Evolutionary conservation across 2,888 invertebrate genomes (phyloP).

Genomic region (Orchesellides sinensis): DNA sequence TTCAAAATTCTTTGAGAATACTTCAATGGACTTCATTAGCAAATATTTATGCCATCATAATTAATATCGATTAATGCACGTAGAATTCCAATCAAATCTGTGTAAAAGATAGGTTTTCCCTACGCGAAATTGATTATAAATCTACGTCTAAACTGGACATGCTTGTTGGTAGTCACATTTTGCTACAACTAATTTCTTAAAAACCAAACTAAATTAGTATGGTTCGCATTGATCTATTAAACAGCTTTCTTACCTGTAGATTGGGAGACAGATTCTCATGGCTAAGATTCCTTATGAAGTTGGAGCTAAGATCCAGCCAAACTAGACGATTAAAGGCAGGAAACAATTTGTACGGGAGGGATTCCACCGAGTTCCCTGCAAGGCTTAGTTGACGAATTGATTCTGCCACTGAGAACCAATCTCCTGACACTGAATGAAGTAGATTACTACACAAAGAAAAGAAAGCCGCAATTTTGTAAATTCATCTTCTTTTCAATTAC

Average conservation of each 20-base stretch:
- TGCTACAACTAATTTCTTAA: no score
- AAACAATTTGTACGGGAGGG: constrained; percentile 72
- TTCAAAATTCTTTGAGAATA: no score
- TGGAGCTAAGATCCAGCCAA: constrained; percentile 74
- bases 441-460: constrained; percentile 68
- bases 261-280: constrained; percentile 71
- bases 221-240: no score
- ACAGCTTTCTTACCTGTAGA: constrained; percentile 71
- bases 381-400: constrained; percentile 73
- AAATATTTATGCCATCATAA: no score
- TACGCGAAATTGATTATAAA: no score
- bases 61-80: no score
- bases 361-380: constrained; percentile 72
- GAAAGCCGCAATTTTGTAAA: constrained; percentile 8
- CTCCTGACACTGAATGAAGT: constrained; percentile 69
- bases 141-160: no score
- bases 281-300: constrained; percentile 72
- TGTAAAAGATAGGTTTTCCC: no score
- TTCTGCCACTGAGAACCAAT: constrained; percentile 72
- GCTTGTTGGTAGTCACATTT: no score
- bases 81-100: no score
- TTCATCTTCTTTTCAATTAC: not conserved
- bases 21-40: no score
- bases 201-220: no score
- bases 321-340: constrained; percentile 70